Conservation (phyloP, 1,140 invertebrate species). For the Drosophila albomicans region DNA sequence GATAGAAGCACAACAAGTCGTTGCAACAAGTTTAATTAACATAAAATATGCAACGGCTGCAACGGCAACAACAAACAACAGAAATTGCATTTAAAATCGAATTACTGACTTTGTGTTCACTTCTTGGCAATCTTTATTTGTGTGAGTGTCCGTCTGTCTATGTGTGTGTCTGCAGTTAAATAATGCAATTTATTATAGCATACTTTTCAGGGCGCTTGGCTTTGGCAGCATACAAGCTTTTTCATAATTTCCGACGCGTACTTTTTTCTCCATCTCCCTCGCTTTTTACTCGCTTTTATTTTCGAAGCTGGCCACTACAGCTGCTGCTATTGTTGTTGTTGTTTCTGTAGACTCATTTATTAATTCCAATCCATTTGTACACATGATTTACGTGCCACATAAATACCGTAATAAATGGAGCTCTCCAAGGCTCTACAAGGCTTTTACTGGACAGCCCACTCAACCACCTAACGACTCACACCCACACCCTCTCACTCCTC, state of each 20-base stretch:
- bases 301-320: constrained; percentile 34
- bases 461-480: constrained; percentile 17
- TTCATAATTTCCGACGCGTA: constrained; percentile 28
- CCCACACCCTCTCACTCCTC: background rate
- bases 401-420: constrained; percentile 79
- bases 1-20: constrained; percentile 43
- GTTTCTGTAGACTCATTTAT: constrained; percentile 71
- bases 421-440: constrained; percentile 59
- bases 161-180: constrained; percentile 10
- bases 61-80: constrained; percentile 20
- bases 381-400: constrained; percentile 77
- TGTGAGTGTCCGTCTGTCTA: background rate
- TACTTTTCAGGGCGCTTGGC: constrained; percentile 36
- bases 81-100: constrained; percentile 60
- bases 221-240: constrained; percentile 22
- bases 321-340: constrained; percentile 21
- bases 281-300: constrained; percentile 21
- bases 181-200: constrained; percentile 54
- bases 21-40: constrained; percentile 81
- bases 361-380: constrained; percentile 81
- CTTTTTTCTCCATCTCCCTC: constrained; percentile 1
- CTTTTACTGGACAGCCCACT: constrained; percentile 34
- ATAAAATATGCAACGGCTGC: constrained; percentile 73
- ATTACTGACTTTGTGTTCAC: constrained; percentile 33
- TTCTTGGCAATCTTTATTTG: background rate